These are phyloP conservation scores for Saccostrea glomerata DNA, from an alignment of 1,140 invertebrate genomes.

Conservation along the genomic window DNA sequence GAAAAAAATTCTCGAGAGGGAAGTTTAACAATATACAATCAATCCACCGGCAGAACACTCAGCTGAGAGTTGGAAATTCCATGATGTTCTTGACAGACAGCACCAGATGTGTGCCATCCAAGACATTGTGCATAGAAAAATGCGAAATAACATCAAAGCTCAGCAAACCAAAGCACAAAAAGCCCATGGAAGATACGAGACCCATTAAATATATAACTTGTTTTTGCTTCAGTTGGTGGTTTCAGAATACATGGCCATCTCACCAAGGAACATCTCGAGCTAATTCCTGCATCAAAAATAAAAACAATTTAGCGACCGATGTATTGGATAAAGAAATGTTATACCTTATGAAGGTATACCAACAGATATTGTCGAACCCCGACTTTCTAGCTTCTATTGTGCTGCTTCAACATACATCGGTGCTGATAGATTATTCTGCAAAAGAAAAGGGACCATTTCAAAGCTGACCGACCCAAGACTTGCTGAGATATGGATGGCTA, in stretches of 20 bases:
- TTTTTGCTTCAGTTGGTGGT: conserved; percentile 24
- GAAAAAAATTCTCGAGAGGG: too few relatives aligned
- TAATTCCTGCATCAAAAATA: conserved; percentile 17
- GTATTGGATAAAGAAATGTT: conserved; percentile 42
- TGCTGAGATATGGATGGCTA: background rate
- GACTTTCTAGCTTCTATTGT: conserved; percentile 9
- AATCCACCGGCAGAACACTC: conserved; percentile 52
- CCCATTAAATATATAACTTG: too few relatives aligned
- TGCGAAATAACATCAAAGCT: too few relatives aligned
- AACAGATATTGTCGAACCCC: conserved; percentile 33
- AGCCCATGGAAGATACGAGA: too few relatives aligned
- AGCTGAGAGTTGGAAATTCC: conserved; percentile 29
- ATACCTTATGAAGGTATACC: conserved; percentile 43
- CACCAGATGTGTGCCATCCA: conserved; percentile 49
- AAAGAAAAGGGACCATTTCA: conserved; percentile 39
- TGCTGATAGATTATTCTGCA: conserved; percentile 26
- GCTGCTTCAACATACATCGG: conserved; percentile 35
- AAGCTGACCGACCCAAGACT: background rate
- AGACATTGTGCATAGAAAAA: conserved; percentile 57
- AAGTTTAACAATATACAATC: too few relatives aligned
- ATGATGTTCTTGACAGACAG: conserved; percentile 43
- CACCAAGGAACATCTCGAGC: background rate
- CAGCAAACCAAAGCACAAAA: too few relatives aligned
- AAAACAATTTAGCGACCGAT: conserved; percentile 39
- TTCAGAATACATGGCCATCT: conserved; percentile 8